Evolutionary conservation across 2,888 invertebrate species (phyloP), one percentile per base, ranked within the genome.

Genomic region (Chymomyza amoena): DNA sequence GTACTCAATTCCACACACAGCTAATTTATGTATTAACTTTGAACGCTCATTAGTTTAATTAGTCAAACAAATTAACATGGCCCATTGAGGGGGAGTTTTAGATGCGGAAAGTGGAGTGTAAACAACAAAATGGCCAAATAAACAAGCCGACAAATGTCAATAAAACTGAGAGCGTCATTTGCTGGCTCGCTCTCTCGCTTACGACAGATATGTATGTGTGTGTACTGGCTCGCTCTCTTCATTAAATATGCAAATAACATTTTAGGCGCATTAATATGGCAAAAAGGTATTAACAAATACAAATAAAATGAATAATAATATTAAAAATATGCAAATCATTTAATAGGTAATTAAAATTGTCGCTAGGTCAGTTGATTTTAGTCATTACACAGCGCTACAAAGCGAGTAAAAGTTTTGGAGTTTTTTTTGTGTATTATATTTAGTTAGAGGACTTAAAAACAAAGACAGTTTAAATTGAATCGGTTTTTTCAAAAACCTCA

Each of bases 31-130:
- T 89, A 90, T 89, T 90, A 90, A 90, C 90, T 90, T 90, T 90
- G 89, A 89, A 85, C 90, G 90, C 90, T 90, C 90, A 90, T 90
- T 90, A 90, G 90, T 90, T 90, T 90, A 90, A 90, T 90, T 90
- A 90, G 90, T 88, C 89, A 87, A 83, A 89, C 90, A 89, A 90
- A 90, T 90, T 90, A 90, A 89, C 88, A 87, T 85, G 86, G 83
- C 83, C 80, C 81, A 78, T 68, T 70, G 76, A 56, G 20, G 16
- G 61, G 45, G 54, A 64, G 50, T 50, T 20, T 45, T 45, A 45
- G 39, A 45, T 13, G 13, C 73, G 73, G 78, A 72, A 79, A 87
- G 84, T 87, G 82, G 84, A 84, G 80, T 77, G 83, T 87, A 87
- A 83, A 83, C 87, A 83, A 82, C 83, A 83, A 83, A 83, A 83